Conservation (phyloP, 2,888 invertebrate genomes). For the Melitaea athalia region DNA sequence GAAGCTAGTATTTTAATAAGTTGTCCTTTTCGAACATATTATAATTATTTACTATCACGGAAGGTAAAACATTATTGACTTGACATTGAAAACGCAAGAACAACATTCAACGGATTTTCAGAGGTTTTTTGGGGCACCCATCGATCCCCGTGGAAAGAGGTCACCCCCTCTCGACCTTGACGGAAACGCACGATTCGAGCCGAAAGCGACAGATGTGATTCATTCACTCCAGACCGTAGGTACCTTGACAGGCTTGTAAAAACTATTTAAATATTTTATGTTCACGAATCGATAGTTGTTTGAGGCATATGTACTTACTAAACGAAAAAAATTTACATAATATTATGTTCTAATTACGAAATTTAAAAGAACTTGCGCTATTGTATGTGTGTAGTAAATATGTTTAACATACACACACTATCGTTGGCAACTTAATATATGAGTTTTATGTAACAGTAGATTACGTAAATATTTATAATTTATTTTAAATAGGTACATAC, state of each 20-base stretch:
- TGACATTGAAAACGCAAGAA: constrained; percentile 77
- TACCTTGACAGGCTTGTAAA: constrained; percentile 1
- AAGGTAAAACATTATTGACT: constrained; percentile 66
- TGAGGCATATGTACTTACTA: background rate
- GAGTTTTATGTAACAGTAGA: too few species aligned
- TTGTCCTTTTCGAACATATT: background rate
- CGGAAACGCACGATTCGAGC: constrained; percentile 60
- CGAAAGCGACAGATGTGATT: constrained; percentile 63
- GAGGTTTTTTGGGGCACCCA: constrained; percentile 70
- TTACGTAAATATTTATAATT: too few species aligned
- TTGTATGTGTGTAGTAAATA: too few species aligned
- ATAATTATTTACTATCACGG: constrained; percentile 63
- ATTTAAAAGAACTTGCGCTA: too few species aligned
- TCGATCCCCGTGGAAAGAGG: constrained; percentile 78
- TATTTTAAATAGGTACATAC: too few species aligned
- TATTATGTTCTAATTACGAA: too few species aligned
- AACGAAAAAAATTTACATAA: too few species aligned
- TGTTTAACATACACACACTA: too few species aligned
- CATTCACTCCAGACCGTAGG: constrained; percentile 61
- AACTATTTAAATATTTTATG: constrained; percentile 5
- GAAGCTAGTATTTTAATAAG: too few species aligned
- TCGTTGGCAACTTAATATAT: too few species aligned
- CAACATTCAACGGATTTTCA: constrained; percentile 58
- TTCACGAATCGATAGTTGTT: constrained; percentile 8
- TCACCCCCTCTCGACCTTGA: constrained; percentile 69